Evolutionary conservation across 2,113 vertebrate species (phyloP).

Genomic region (Callopanchax toddi): DNA sequence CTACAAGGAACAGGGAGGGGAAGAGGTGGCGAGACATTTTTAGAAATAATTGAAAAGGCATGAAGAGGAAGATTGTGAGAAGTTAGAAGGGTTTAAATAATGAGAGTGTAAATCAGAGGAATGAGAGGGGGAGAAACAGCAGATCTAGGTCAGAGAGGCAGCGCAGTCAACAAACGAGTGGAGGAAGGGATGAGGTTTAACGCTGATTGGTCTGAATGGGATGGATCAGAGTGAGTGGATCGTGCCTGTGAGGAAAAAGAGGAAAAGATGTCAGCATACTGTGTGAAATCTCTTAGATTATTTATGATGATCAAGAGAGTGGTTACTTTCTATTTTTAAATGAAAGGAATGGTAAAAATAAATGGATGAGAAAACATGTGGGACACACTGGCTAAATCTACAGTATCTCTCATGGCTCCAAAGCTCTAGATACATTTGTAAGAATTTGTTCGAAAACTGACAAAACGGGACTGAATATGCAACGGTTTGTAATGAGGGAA

Average conservation of each 20-base stretch:
- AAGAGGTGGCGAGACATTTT: slow-evolving; percentile 22
- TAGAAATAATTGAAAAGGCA: slow-evolving; percentile 56
- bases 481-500: too few relatives aligned
- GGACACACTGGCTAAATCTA: background rate
- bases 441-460: too few relatives aligned
- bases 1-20: slow-evolving; percentile 18
- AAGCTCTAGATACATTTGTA: too few relatives aligned
- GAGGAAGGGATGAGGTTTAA: slow-evolving; percentile 57
- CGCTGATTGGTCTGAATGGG: slow-evolving; percentile 44
- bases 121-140: slow-evolving; percentile 37
- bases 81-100: slow-evolving; percentile 66
- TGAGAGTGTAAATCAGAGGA: slow-evolving; percentile 56
- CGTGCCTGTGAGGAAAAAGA: background rate
- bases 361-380: background rate
- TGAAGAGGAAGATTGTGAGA: slow-evolving; percentile 65
- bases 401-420: too few relatives aligned
- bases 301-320: background rate
- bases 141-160: slow-evolving; percentile 75
- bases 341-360: background rate
- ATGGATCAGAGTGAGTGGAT: slow-evolving; percentile 27
- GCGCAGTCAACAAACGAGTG: slow-evolving; percentile 55
- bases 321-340: slow-evolving; percentile 11
- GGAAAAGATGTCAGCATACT: slow-evolving; percentile 2
- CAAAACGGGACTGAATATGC: too few relatives aligned
- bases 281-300: slow-evolving; percentile 2